These are phyloP conservation scores for Spondyliosoma cantharus DNA, from an alignment of 2,797 vertebrate species.

Conservation along the genomic window DNA sequence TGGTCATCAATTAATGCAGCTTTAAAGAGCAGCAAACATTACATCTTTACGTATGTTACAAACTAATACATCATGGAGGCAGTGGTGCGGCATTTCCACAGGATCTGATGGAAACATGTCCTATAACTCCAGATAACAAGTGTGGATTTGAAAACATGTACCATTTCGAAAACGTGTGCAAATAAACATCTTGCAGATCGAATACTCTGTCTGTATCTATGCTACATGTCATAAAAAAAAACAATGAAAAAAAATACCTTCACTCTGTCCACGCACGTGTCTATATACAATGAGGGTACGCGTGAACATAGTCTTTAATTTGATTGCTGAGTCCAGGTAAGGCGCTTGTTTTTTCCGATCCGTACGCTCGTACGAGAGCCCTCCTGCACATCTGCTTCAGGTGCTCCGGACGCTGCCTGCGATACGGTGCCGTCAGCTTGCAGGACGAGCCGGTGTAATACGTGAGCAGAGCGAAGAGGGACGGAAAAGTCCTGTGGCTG, in stretches of 20 bases:
- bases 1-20: conserved; percentile 1
- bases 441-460: conserved; percentile 90
- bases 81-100: background rate
- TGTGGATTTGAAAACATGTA: background rate
- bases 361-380: conserved; percentile 85
- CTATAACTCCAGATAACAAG: background rate
- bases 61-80: background rate
- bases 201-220: background rate
- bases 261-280: background rate
- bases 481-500: conserved; percentile 90
- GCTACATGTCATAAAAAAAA: background rate
- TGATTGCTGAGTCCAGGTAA: conserved; percentile 85
- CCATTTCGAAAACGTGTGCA: background rate
- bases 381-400: conserved; percentile 92
- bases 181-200: background rate
- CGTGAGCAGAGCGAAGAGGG: conserved; percentile 90
- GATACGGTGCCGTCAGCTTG: conserved; percentile 88
- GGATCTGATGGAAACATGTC: background rate
- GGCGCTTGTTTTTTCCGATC: conserved; percentile 83
- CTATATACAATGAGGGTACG: conserved; percentile 89
- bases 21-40: conserved; percentile 34
- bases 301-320: conserved; percentile 87
- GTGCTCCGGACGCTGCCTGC: conserved; percentile 85
- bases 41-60: background rate
- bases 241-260: conserved; percentile 2